Evolutionary conservation across 2,797 vertebrate species (phyloP), one percentile per base, ranked within the genome.

Genomic region (Serranus cabrilla): DNA sequence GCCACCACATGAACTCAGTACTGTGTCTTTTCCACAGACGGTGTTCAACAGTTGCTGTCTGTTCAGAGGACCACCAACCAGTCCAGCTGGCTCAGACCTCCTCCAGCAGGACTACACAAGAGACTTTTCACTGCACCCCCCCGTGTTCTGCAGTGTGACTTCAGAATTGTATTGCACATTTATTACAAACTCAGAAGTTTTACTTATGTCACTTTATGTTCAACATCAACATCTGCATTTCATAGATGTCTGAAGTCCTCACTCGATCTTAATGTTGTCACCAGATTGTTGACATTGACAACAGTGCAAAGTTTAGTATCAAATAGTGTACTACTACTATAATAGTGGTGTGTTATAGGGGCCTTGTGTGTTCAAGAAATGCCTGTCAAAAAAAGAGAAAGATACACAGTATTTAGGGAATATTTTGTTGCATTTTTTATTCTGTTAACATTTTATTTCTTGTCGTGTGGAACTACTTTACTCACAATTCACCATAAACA

Each of bases 181-280:
- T n/a, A 75, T 23, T 74, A 54, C 45, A 70, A 10, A 70, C 27
- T 62, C 39, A 18, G 5, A 57, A 74, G 51, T 62, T 43, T 46
- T 78, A 71, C 25, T 72, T 45, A 10, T 56, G 55, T 80, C 63
- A 82, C 75, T 83, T 81, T 77, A 73, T 51, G n/a, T 71, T 81
- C 27, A 81, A 59, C 74, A 66, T 59, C 56, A 69, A 62, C 25
- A 55, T 50, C 42, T 57, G 47, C 45, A 59, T 79, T 64, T 45
- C 45, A 20, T 16, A 56, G 23, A 47, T 0, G 7, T 55, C 10
- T 78, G 34, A 34, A 34, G 62, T 58, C 25, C 23, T 71, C 50
- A 45, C 18, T 27, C 23, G 23, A 18, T 52, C 23, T 67, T 50
- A 20, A 46, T 49, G 18, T 66, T 27, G 16, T 70, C 42, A 42